Percentiles rank a stretch among this genome's conserved stretches.
Conservation (phyloP, 2,113 vertebrate species). For the Numida meleagris region DNA sequence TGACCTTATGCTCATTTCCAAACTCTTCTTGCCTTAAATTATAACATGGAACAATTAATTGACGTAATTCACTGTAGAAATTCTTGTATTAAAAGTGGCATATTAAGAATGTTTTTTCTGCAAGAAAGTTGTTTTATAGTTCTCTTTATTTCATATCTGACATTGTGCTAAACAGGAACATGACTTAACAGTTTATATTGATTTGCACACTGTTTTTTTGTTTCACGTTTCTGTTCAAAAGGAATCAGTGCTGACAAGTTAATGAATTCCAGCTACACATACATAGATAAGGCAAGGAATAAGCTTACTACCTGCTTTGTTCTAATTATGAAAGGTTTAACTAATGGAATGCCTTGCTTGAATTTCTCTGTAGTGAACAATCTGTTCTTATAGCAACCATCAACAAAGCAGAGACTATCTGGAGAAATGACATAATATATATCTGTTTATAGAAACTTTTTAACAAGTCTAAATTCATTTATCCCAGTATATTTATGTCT, state of each 20-base stretch:
- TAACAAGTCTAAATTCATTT: neutral
- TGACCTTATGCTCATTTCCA: neutral
- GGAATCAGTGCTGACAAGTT: slow-evolving; percentile 71
- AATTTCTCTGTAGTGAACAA: too few relatives aligned
- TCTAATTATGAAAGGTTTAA: slow-evolving; percentile 60
- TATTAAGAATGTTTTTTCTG: neutral
- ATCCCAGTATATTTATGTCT: neutral
- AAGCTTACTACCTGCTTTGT: slow-evolving; percentile 54
- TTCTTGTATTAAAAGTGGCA: neutral
- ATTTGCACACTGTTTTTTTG: slow-evolving; percentile 59
- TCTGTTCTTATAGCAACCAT: slow-evolving; percentile 6
- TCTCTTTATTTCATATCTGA: neutral
- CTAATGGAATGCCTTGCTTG: slow-evolving; percentile 23
- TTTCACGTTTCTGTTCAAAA: slow-evolving; percentile 55
- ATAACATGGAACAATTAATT: neutral
- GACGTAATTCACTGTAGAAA: neutral
- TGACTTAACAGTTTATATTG: slow-evolving; percentile 38
- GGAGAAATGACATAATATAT: neutral
- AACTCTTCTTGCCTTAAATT: neutral
- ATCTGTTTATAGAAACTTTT: neutral
- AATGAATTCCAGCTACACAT: slow-evolving; percentile 75
- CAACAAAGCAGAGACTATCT: neutral
- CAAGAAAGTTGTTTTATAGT: slow-evolving; percentile 29
- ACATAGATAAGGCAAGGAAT: slow-evolving; percentile 52
- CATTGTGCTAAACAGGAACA: slow-evolving; percentile 35